Percentiles rank a stretch among this genome's conserved stretches.
These are phyloP conservation scores for Emberiza fucata DNA, from an alignment of 2,113 vertebrate genomes.

Conservation along the genomic window DNA sequence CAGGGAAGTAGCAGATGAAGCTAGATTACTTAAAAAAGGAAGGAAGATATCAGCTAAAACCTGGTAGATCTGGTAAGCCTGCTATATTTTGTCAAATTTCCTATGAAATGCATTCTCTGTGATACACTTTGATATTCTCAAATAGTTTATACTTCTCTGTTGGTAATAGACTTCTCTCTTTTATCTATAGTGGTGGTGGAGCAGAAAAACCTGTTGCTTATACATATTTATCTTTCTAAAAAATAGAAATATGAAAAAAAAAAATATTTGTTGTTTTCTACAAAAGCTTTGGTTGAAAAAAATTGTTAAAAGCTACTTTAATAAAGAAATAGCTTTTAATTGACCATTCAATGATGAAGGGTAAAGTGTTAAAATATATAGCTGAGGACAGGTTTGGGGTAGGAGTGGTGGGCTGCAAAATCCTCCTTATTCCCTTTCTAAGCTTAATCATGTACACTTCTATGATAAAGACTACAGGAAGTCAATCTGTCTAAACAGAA, in stretches of 20 bases:
- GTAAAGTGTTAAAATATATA: neutral
- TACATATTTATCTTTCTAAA: neutral
- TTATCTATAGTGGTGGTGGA: neutral
- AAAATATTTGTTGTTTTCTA: neutral
- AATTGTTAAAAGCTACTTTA: neutral
- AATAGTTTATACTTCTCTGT: neutral
- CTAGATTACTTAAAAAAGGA: neutral
- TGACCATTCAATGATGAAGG: neutral
- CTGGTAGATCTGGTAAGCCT: neutral
- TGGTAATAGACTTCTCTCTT: neutral
- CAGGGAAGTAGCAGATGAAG: neutral
- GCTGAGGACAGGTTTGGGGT: neutral
- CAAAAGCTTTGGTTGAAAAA: neutral
- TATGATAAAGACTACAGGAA: neutral
- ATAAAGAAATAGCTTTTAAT: neutral
- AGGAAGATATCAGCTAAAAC: fast-evolving
- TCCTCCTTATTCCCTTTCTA: neutral
- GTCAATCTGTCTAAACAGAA: neutral
- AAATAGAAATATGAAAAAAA: neutral
- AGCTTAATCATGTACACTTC: neutral
- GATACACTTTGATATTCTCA: neutral
- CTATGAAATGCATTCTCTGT: fast-evolving
- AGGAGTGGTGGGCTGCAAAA: neutral
- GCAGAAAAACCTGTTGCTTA: neutral
- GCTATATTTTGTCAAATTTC: neutral